These are phyloP conservation scores for Ictalurus furcatus DNA, from an alignment of 2,113 vertebrate species.

Conservation along the genomic window DNA sequence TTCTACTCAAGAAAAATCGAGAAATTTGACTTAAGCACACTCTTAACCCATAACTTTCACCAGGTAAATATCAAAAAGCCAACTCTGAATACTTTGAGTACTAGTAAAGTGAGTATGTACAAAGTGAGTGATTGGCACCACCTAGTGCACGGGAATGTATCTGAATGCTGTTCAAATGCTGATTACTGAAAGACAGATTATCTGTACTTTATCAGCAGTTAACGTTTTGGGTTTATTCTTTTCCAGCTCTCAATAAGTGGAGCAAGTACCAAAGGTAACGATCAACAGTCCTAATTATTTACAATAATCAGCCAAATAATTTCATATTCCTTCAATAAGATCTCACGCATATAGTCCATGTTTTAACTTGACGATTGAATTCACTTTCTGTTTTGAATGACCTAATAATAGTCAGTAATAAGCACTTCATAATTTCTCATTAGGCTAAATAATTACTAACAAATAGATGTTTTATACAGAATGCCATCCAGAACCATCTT, in stretches of 20 bases:
- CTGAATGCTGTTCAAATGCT: neutral
- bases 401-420: neutral
- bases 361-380: neutral
- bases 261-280: slow-evolving; percentile 39
- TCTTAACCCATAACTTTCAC: neutral
- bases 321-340: neutral
- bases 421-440: neutral
- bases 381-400: neutral
- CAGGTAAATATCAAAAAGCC: neutral
- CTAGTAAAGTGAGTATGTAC: neutral
- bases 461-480: neutral
- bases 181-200: neutral
- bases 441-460: neutral
- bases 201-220: neutral
- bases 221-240: neutral
- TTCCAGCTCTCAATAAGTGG: slow-evolving; percentile 45
- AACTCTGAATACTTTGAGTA: neutral
- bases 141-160: neutral
- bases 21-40: neutral
- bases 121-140: neutral
- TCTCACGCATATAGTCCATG: neutral
- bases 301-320: neutral
- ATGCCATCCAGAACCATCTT: neutral
- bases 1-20: no score
- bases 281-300: neutral